A percentile compares a stretch with the other conserved stretches of the same genome.
Conservation (phyloP, 2,888 invertebrate genomes). For the Papilio demoleus region DNA sequence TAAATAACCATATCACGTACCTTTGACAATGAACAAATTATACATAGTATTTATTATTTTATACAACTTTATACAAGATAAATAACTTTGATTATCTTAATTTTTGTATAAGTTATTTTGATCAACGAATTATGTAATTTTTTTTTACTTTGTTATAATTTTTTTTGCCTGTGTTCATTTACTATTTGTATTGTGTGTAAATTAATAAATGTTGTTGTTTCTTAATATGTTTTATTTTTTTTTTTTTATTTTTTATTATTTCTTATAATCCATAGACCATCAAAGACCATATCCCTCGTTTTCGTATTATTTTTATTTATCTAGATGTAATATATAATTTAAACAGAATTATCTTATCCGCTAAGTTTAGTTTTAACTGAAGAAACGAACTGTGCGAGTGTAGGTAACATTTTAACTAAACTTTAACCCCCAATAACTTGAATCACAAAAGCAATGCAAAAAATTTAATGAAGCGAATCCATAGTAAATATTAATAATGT, state of each 20-base stretch:
- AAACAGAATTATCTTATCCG: too few relatives aligned
- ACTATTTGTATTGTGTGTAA: slow-evolving; percentile 28
- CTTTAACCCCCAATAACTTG: too few relatives aligned
- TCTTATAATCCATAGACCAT: not conserved
- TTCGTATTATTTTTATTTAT: not conserved
- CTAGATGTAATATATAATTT: too few relatives aligned
- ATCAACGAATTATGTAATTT: slow-evolving; percentile 45
- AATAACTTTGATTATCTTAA: slow-evolving; percentile 5
- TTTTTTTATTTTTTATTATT: slow-evolving; percentile 8
- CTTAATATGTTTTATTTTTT: too few relatives aligned
- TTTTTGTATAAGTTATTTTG: slow-evolving; percentile 31
- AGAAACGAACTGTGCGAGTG: too few relatives aligned
- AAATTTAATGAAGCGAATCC: too few relatives aligned
- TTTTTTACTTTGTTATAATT: slow-evolving; percentile 38
- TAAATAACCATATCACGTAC: slow-evolving; percentile 47
- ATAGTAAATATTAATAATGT: too few relatives aligned
- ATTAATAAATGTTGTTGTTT: slow-evolving; percentile 37
- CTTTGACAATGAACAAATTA: slow-evolving; percentile 48
- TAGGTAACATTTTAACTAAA: too few relatives aligned
- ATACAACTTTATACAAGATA: slow-evolving; percentile 25
- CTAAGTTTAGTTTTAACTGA: too few relatives aligned
- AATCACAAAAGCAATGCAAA: too few relatives aligned
- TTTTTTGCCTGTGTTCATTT: slow-evolving; percentile 29
- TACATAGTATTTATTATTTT: slow-evolving; percentile 46
- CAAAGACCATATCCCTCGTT: not conserved